Percentiles rank a stretch among this genome's conserved stretches.
These are phyloP conservation scores for Oostethus manadensis DNA, from an alignment of 2,113 vertebrate species.

Conservation along the genomic window DNA sequence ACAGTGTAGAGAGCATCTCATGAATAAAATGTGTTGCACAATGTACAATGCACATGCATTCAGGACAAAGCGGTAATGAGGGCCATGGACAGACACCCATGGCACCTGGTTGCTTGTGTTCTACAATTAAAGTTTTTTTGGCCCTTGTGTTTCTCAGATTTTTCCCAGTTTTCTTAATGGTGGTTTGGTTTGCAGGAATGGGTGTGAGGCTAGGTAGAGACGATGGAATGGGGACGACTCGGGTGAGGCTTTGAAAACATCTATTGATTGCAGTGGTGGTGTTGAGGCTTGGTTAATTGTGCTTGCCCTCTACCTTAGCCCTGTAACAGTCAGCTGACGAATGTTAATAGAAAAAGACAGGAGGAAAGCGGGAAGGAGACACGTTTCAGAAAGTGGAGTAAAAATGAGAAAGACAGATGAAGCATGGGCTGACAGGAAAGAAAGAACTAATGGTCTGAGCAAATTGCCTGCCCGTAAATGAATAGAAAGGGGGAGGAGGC, in stretches of 20 bases:
- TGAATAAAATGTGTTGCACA: background rate
- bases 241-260: constrained; percentile 42
- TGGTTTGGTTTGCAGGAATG: constrained; percentile 51
- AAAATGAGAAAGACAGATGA: constrained; percentile 40
- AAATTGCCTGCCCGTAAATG: constrained; percentile 25
- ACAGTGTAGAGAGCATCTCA: background rate
- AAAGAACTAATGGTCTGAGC: constrained; percentile 19
- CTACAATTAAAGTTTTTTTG: constrained; percentile 45
- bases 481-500: constrained; percentile 10
- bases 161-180: constrained; percentile 53
- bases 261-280: constrained; percentile 55
- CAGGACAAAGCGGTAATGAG: constrained; percentile 32
- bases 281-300: constrained; percentile 61
- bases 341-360: constrained; percentile 50
- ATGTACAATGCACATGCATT: constrained; percentile 11
- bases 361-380: constrained; percentile 5
- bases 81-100: constrained; percentile 34
- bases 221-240: constrained; percentile 14
- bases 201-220: constrained; percentile 36
- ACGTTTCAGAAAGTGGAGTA: constrained; percentile 3
- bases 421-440: constrained; percentile 18
- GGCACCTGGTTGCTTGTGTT: constrained; percentile 36
- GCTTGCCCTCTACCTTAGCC: constrained; percentile 20
- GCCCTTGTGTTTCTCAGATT: constrained; percentile 62
- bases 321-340: constrained; percentile 50